Base-by-base conservation (phyloP, 1,140 invertebrate species). In the Bombus superbus region DNA sequence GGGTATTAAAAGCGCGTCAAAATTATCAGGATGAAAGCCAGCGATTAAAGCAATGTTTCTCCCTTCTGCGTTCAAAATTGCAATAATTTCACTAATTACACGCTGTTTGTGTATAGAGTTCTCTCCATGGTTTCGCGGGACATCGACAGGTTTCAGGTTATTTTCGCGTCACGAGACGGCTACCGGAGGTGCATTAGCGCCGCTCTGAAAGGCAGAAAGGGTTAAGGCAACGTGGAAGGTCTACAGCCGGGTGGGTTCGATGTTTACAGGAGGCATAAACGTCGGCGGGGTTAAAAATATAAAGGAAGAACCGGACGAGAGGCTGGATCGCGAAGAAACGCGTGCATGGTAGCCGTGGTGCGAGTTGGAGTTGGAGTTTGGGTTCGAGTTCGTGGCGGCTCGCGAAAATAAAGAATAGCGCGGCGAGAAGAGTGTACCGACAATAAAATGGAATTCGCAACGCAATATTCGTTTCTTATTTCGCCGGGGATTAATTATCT, bases 381-480 rank as follows among this genome's bases (percentile, higher is more conserved):
- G 22, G 73, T 22, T 44, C 71, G 72, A 47, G 42, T 74, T 47
- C 42, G 69, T 42, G 69, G 38, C 69, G 47, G 15, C 83, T 72
- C 25, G 64, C 35, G 44, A 71, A 86, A 79, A 53, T 74, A 64
- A 86, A 78, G 59, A 53, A 53, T 53, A 22, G 18, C 47, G 18
- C 47, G 18, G 47, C 47, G 47, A 53, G 47, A 53, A 22, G 42
- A 44, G 44, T 64, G 38, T 71, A 47, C 82, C 53, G 32, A 44
- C 82, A 71, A 76, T 90, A 88, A 91, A 88, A 88, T 71, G 53
- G 89, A 86, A 92, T 90, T 92, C 86, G 89, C 82, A 86, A 92
- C 91, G 90, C 88, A 90, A 88, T 89, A 87, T 90, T 85, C 86
- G 88, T 87, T 92, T 92, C 88, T 92, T 89, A 91, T 92, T 92